Base-by-base conservation (phyloP, 2,888 invertebrate genomes). In the Anodontia alba region DNA sequence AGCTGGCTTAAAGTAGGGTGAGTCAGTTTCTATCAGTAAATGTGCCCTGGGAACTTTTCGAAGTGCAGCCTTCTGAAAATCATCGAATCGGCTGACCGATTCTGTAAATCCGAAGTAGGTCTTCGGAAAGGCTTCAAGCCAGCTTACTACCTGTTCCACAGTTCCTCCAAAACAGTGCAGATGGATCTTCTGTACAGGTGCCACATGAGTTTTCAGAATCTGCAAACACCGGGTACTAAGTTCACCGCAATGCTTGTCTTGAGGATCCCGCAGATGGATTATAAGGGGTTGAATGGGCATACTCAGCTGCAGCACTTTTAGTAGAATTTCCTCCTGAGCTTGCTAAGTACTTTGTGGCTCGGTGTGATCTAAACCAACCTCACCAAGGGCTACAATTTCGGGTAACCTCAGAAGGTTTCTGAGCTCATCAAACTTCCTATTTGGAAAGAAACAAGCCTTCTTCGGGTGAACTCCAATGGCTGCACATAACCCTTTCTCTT, bases 111-210 rank as follows among this genome's bases (percentile, higher is more conserved):
- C 68, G 31, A 78, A 73, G 33, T 68, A 73, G 51, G 51, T 67
- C 42, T 43, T 57, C 0, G 54, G 73, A 36, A 73, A 78, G 0
- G 68, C 69, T 0, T 69, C 43, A 8, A 57, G 26, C 70, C 78
- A 78, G 20, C 31, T 31, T 5, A 42, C 73, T 7, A 78, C 67
- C 51, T 51, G 67, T 15, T 67, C 51, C 20, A 51, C 54, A 8
- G 51, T 62, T 1, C 73, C 78, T 12, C 38, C 38, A 62, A 78
- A 78, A 36, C 72, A 78, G 23, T 78, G 78, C 1, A 78, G 62
- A n/a, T 78, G 73, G 1, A 78, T 70, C 20, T 42, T 73, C 62
- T 78, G 78, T 0, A 23, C 36, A 5, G 46, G 73, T 17, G 69
- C 36, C 2, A n/a, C 26, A 54, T 26, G 49, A 1, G 38, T 54